Percentiles rank a stretch among this genome's conserved stretches.
Evolutionary conservation across 2,797 vertebrate genomes (phyloP).

Genomic region (Esox masquinongy): DNA sequence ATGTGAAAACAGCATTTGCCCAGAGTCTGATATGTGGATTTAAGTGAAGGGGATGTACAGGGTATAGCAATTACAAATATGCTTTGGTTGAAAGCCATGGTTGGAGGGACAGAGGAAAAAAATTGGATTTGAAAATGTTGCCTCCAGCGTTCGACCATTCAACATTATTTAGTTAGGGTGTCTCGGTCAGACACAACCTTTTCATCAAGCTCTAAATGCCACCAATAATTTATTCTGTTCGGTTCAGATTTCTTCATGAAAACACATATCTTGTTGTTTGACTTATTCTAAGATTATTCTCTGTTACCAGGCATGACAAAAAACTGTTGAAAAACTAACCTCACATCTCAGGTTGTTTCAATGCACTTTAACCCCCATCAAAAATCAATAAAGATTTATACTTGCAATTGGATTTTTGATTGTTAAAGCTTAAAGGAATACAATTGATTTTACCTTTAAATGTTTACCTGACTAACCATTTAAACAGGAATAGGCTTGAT

Average conservation of each 20-base stretch:
- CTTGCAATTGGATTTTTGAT: constrained; percentile 66
- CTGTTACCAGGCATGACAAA: not conserved
- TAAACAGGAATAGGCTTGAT: constrained; percentile 46
- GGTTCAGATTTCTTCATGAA: constrained; percentile 55
- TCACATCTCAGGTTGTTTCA: constrained; percentile 36
- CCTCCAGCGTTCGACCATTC: constrained; percentile 62
- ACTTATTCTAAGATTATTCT: constrained; percentile 2
- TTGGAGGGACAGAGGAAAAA: constrained; percentile 16
- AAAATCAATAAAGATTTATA: constrained; percentile 61
- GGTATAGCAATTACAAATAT: constrained; percentile 59
- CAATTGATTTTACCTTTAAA: constrained; percentile 61
- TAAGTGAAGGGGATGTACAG: constrained; percentile 52
- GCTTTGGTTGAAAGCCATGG: constrained; percentile 57
- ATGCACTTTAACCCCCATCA: constrained; percentile 37
- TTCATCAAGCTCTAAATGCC: constrained; percentile 76
- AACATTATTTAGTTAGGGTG: constrained; percentile 66
- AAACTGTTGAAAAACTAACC: not conserved
- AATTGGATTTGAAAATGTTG: constrained; percentile 62
- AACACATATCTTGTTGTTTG: constrained; percentile 52
- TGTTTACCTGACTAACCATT: constrained; percentile 41
- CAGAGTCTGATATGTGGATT: constrained; percentile 38
- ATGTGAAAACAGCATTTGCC: constrained; percentile 24
- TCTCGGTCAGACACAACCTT: constrained; percentile 70
- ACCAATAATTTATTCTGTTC: constrained; percentile 61
- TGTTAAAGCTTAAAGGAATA: constrained; percentile 63